A percentile compares a stretch with the other conserved stretches of the same genome.
These are phyloP conservation scores for Xyrichtys novacula DNA, from an alignment of 2,797 vertebrate genomes.

Conservation along the genomic window DNA sequence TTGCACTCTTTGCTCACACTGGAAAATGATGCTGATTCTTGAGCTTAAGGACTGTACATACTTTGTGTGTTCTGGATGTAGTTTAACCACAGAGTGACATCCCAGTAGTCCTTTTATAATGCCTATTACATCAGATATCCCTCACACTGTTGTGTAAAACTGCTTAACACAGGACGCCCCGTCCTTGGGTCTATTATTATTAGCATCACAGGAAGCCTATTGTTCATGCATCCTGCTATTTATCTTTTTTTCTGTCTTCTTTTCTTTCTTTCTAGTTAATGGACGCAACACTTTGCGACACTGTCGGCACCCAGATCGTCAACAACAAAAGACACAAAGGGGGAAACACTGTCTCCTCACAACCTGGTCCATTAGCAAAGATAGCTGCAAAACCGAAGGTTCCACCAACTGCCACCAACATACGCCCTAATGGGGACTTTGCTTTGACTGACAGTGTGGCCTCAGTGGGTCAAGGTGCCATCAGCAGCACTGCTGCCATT, in stretches of 20 bases:
- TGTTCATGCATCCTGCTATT: neutral
- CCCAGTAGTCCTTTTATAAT: no score
- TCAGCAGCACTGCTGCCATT: conserved; percentile 24
- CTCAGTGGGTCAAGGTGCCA: conserved; percentile 12
- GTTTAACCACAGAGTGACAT: no score
- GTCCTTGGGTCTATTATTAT: neutral
- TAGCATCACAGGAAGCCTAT: neutral
- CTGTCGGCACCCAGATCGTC: conserved; percentile 71
- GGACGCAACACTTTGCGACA: conserved; percentile 81
- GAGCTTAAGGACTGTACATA: no score
- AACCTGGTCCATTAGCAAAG: conserved; percentile 65
- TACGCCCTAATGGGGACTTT: conserved; percentile 60
- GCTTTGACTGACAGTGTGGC: conserved; percentile 35
- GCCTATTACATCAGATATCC: neutral
- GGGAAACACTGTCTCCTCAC: neutral
- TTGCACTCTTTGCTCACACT: no score
- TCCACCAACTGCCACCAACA: conserved; percentile 49
- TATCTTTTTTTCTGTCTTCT: conserved; percentile 1
- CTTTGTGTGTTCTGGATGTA: no score
- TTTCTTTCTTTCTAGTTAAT: conserved; percentile 68
- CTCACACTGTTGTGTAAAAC: neutral
- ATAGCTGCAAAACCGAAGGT: conserved; percentile 58
- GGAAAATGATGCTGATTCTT: no score
- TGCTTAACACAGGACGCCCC: neutral
- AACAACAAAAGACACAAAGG: conserved; percentile 69